Evolutionary conservation across 2,888 invertebrate genomes (phyloP).

Genomic region (Xylota sylvarum): DNA sequence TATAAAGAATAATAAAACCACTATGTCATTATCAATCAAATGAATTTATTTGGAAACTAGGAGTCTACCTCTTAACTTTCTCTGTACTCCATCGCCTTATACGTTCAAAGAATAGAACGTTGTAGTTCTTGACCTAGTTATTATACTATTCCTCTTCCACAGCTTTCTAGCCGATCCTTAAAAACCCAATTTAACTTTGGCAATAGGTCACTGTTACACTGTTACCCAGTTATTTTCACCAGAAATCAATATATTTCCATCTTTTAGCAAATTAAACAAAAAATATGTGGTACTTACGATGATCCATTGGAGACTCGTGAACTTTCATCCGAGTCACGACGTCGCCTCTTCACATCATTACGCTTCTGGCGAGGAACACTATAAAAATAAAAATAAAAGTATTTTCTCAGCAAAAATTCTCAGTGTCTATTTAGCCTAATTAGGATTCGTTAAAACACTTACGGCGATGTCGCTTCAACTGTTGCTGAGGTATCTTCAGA

Average conservation of each 20-base stretch:
- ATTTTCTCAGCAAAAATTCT: constrained; percentile 6
- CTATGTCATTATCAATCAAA: too few species aligned
- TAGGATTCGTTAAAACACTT: constrained; percentile 79
- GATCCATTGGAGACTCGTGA: constrained; percentile 84
- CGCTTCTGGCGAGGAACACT: constrained; percentile 82
- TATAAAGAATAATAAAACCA: too few species aligned
- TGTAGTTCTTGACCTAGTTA: background rate
- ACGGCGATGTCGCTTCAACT: constrained; percentile 83
- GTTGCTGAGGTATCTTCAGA: constrained; percentile 85
- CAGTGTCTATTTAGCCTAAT: constrained; percentile 45
- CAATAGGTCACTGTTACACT: constrained; percentile 53
- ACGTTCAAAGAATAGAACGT: background rate
- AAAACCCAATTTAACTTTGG: constrained; percentile 19
- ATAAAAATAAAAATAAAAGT: constrained; percentile 11
- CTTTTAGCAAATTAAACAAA: constrained; percentile 26
- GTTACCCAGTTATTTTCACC: constrained; percentile 25
- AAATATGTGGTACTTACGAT: constrained; percentile 81
- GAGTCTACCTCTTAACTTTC: background rate
- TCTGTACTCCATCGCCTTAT: background rate
- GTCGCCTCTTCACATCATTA: constrained; percentile 86
- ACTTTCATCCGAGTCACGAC: constrained; percentile 87
- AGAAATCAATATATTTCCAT: constrained; percentile 23
- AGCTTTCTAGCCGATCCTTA: constrained; percentile 10
- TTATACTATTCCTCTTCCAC: background rate
- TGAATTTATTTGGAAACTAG: background rate